phyloP scores from a whole-genome alignment of 2,888 invertebrate genomes.

The Idaea biselata region DNA sequence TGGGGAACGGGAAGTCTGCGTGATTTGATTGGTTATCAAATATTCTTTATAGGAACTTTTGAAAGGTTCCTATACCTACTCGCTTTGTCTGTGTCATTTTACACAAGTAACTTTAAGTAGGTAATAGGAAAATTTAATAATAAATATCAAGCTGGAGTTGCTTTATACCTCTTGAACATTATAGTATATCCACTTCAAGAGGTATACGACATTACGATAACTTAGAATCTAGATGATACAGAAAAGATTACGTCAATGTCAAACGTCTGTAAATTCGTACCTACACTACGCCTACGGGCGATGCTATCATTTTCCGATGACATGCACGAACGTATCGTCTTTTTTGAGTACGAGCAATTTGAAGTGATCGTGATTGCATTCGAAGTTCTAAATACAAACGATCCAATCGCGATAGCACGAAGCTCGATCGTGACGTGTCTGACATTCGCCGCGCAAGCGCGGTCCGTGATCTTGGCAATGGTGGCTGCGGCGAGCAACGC shows the following conservation, averaged over 20 bases:
- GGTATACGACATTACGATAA: background rate
- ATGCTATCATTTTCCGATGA: slow-evolving; percentile 26
- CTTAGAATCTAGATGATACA: background rate
- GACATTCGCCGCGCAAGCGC: slow-evolving; percentile 77
- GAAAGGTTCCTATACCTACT: background rate
- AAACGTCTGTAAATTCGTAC: background rate
- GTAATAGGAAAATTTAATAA: background rate
- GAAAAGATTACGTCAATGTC: background rate
- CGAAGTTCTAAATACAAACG: slow-evolving; percentile 63
- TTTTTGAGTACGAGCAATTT: slow-evolving; percentile 42
- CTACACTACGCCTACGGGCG: background rate
- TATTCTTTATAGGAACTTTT: slow-evolving; percentile 21
- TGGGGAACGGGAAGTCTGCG: slow-evolving; percentile 58
- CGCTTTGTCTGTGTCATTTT: background rate
- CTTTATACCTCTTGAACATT: background rate
- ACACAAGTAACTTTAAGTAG: background rate
- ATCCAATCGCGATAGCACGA: slow-evolving; percentile 70
- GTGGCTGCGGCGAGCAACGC: slow-evolving; percentile 62
- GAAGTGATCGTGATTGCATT: slow-evolving; percentile 62
- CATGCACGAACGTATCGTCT: slow-evolving; percentile 29
- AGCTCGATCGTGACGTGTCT: slow-evolving; percentile 78
- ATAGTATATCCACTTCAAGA: background rate
- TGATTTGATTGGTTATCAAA: slow-evolving; percentile 61
- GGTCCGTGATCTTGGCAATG: slow-evolving; percentile 83
- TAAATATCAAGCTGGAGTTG: too few species aligned